Evolutionary conservation across 2,113 vertebrate genomes (phyloP).

Genomic region (Isichthys henryi): DNA sequence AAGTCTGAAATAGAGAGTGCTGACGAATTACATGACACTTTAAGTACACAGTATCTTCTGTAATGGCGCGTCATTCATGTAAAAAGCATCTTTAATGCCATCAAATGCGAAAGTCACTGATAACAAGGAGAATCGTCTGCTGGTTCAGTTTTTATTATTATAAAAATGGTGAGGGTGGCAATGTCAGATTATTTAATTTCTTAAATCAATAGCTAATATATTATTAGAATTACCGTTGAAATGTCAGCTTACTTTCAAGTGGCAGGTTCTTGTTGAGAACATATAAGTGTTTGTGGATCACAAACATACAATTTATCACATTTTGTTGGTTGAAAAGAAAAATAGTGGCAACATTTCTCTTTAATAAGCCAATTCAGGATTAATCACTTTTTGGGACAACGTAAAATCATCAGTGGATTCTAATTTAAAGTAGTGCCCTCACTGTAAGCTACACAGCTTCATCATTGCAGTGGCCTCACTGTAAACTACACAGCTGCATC

Average conservation of each 20-base stretch:
- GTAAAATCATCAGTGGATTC: not conserved
- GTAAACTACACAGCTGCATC: too few species aligned
- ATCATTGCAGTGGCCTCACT: too few species aligned
- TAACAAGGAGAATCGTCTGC: not conserved
- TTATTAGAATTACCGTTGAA: conserved; percentile 13
- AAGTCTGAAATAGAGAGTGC: conserved; percentile 17
- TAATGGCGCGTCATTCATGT: conserved; percentile 25
- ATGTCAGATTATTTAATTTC: not conserved
- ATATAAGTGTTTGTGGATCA: not conserved
- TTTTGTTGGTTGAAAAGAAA: not conserved
- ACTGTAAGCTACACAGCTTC: not conserved
- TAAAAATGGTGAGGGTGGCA: not conserved
- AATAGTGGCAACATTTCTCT: not conserved
- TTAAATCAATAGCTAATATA: conserved; percentile 7
- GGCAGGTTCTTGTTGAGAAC: not conserved
- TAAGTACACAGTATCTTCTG: conserved; percentile 26
- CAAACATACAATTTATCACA: not conserved
- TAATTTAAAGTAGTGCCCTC: not conserved
- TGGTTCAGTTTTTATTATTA: not conserved
- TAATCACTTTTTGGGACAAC: not conserved
- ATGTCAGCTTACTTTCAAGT: not conserved
- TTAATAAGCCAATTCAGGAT: not conserved
- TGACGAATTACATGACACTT: conserved; percentile 32
- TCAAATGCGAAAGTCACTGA: not conserved
- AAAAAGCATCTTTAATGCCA: conserved; percentile 13